Conservation (phyloP, 2,888 invertebrate species). For the Polyploca ridens region DNA sequence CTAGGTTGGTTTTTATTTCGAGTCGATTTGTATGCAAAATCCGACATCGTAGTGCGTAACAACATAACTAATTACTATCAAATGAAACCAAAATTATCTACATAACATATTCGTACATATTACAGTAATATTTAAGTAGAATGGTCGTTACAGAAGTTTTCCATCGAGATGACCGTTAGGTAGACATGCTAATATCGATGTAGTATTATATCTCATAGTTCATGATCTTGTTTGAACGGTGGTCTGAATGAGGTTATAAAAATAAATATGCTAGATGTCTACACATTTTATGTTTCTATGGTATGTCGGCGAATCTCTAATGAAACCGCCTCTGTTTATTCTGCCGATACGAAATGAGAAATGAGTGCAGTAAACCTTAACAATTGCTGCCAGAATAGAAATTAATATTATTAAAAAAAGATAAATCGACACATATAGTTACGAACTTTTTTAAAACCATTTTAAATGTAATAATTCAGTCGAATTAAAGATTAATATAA, state of each 20-base stretch:
- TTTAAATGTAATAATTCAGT: too few relatives aligned
- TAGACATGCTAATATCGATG: too few relatives aligned
- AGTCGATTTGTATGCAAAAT: neutral
- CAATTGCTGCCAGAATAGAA: conserved; percentile 47
- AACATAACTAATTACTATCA: too few relatives aligned
- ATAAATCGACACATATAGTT: neutral
- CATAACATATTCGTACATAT: too few relatives aligned
- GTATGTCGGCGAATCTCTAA: conserved; percentile 67
- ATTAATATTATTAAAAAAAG: conserved; percentile 16
- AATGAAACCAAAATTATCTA: too few relatives aligned
- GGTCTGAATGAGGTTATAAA: neutral
- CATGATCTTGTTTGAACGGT: neutral
- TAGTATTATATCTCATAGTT: neutral
- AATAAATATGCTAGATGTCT: conserved; percentile 26
- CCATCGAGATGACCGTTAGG: too few relatives aligned
- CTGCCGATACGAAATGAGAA: conserved; percentile 77
- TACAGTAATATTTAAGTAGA: too few relatives aligned
- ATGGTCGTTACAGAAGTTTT: too few relatives aligned
- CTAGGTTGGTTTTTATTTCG: neutral
- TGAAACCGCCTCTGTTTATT: conserved; percentile 78
- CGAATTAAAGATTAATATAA: neutral
- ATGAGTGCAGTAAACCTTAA: conserved; percentile 73
- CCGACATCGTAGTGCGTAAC: too few relatives aligned
- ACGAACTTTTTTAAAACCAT: too few relatives aligned
- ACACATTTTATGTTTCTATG: conserved; percentile 53